These are phyloP conservation scores for Lasioglossum figueresi DNA, from an alignment of 2,888 invertebrate species.

Conservation along the genomic window DNA sequence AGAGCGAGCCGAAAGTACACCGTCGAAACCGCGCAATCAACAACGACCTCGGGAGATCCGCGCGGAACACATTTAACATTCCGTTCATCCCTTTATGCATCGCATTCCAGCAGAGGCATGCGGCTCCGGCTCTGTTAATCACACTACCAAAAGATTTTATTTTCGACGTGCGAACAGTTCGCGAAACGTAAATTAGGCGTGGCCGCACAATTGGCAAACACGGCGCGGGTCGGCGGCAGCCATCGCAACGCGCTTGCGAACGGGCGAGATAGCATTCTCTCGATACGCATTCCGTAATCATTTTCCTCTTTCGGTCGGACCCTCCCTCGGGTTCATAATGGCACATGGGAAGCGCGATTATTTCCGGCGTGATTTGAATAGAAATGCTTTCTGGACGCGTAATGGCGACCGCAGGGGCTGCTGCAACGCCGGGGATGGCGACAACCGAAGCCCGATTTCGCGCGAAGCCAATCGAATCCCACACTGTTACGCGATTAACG, in stretches of 20 bases:
- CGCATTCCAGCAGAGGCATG: background rate
- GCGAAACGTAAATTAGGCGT: slow-evolving; percentile 9
- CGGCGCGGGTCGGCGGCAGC: background rate
- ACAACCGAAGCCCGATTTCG: slow-evolving; percentile 6
- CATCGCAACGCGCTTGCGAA: background rate
- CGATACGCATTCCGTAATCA: background rate
- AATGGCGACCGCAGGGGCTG: slow-evolving; percentile 27
- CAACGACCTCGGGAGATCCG: background rate
- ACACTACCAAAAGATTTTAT: background rate
- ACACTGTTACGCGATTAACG: slow-evolving; percentile 74
- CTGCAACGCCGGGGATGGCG: slow-evolving; percentile 1
- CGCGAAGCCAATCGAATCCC: background rate
- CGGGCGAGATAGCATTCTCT: background rate
- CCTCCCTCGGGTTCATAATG: slow-evolving; percentile 10
- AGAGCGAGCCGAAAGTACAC: background rate
- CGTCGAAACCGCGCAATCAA: background rate
- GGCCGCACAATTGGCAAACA: background rate
- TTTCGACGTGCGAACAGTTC: background rate
- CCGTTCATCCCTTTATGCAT: background rate
- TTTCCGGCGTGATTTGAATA: slow-evolving; percentile 48
- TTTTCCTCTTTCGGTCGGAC: background rate
- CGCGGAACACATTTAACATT: background rate
- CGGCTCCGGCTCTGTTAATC: background rate
- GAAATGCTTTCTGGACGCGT: slow-evolving; percentile 45
- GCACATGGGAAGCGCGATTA: slow-evolving; percentile 35